phyloP scores from a whole-genome alignment of 2,888 invertebrate genomes.

The Mycogona germanica region DNA sequence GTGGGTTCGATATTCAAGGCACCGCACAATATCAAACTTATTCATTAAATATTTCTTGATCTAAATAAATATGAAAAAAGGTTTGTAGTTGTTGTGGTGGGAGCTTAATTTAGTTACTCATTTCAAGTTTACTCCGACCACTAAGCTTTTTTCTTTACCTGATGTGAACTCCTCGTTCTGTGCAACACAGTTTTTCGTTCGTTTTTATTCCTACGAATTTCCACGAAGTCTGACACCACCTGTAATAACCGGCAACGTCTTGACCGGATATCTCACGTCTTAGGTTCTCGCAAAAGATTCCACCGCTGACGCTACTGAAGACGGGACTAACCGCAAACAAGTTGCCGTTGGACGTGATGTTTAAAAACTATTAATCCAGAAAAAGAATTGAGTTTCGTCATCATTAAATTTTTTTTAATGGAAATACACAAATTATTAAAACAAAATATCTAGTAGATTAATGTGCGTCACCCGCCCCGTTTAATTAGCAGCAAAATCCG shows the following conservation, averaged over 20 bases:
- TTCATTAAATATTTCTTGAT: too few species aligned
- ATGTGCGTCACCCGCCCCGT: not conserved
- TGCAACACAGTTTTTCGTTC: not conserved
- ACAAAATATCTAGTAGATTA: not conserved
- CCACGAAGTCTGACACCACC: conserved; percentile 14
- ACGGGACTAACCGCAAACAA: not conserved
- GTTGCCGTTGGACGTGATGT: conserved; percentile 2
- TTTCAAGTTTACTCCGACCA: too few species aligned
- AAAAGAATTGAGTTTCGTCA: not conserved
- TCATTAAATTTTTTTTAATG: too few species aligned
- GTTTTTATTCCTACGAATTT: conserved; percentile 9
- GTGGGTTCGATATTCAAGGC: too few species aligned
- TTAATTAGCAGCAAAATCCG: too few species aligned
- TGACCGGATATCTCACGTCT: not conserved
- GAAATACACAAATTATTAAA: not conserved
- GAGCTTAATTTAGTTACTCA: too few species aligned
- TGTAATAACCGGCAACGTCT: conserved; percentile 4
- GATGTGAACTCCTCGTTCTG: too few species aligned
- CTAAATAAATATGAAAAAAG: too few species aligned
- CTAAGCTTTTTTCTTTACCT: too few species aligned
- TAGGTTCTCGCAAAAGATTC: conserved; percentile 6
- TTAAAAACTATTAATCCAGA: not conserved
- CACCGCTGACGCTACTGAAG: not conserved
- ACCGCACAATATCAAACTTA: too few species aligned
- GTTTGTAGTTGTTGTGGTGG: too few species aligned